Evolutionary conservation across 2,888 invertebrate species (phyloP).

Genomic region (Abrostola tripartita): DNA sequence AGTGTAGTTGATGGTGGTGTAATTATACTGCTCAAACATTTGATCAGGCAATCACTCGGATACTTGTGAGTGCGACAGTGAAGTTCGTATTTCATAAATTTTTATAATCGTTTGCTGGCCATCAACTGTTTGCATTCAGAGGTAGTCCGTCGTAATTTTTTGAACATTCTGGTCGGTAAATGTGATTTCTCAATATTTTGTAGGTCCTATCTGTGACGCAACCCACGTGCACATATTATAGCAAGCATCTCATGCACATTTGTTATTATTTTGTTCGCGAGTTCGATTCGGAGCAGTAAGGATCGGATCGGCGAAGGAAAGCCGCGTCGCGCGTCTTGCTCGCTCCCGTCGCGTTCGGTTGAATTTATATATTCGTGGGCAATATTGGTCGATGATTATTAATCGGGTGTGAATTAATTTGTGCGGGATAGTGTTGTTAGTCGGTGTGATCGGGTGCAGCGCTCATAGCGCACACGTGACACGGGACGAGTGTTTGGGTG

Average conservation of each 20-base stretch:
- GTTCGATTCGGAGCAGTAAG: slow-evolving; percentile 88
- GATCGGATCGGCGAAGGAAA: slow-evolving; percentile 79
- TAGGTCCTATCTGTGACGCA: slow-evolving; percentile 80
- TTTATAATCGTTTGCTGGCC: slow-evolving; percentile 78
- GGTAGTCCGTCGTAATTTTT: slow-evolving; percentile 73
- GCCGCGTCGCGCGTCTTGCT: slow-evolving; percentile 79
- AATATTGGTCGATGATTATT: slow-evolving; percentile 73
- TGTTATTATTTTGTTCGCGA: slow-evolving; percentile 92
- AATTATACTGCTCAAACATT: slow-evolving; percentile 72
- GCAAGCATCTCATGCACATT: slow-evolving; percentile 89
- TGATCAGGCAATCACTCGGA: slow-evolving; percentile 70
- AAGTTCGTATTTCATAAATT: slow-evolving; percentile 81
- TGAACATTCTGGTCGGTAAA: slow-evolving; percentile 64
- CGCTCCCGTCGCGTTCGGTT: slow-evolving; percentile 71
- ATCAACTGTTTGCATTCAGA: slow-evolving; percentile 71
- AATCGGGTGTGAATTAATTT: slow-evolving; percentile 74
- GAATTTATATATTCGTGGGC: slow-evolving; percentile 71
- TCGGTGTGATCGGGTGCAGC: slow-evolving; percentile 67
- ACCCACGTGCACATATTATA: slow-evolving; percentile 87
- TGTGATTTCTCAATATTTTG: slow-evolving; percentile 71
- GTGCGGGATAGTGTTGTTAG: slow-evolving; percentile 76
- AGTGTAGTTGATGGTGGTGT: slow-evolving; percentile 77
- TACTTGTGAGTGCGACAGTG: slow-evolving; percentile 78
- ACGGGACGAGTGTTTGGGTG: slow-evolving; percentile 83
- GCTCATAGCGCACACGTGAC: slow-evolving; percentile 81